Evolutionary conservation across 2,888 invertebrate species (phyloP).

Genomic region (Chymomyza fuscimana): DNA sequence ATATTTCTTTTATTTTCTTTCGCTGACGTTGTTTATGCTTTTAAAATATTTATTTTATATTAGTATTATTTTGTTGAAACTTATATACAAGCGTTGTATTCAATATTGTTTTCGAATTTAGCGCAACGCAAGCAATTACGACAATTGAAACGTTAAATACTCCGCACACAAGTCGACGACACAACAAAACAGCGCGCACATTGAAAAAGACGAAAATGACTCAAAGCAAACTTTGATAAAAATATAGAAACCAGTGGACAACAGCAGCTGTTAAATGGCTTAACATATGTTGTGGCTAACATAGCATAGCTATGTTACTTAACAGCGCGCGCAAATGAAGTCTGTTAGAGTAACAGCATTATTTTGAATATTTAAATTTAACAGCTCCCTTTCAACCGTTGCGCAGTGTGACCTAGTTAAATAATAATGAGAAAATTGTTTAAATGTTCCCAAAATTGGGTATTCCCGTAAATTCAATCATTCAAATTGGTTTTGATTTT

Average conservation of each 20-base stretch:
- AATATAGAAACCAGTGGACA: neutral
- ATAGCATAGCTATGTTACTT: neutral
- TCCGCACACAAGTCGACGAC: neutral
- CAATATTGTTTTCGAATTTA: constrained; percentile 45
- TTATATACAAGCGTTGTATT: neutral
- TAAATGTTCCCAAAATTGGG: neutral
- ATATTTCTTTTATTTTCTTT: constrained; percentile 8
- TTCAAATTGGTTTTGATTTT: no score
- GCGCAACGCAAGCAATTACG: constrained; percentile 38
- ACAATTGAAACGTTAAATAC: neutral
- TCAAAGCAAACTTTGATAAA: neutral
- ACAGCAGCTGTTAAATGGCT: neutral
- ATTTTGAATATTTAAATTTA: neutral
- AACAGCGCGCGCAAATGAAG: neutral
- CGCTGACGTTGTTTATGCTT: neutral
- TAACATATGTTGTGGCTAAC: neutral
- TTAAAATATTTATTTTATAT: neutral
- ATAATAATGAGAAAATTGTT: neutral
- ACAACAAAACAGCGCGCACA: neutral
- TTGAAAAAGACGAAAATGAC: neutral
- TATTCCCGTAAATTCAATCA: no score
- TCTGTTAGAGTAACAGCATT: neutral
- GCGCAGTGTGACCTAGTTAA: neutral
- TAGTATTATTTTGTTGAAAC: constrained; percentile 1
- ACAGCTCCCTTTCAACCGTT: neutral